Conservation (phyloP, 2,888 invertebrate species). For the Meliscaeva auricollis region DNA sequence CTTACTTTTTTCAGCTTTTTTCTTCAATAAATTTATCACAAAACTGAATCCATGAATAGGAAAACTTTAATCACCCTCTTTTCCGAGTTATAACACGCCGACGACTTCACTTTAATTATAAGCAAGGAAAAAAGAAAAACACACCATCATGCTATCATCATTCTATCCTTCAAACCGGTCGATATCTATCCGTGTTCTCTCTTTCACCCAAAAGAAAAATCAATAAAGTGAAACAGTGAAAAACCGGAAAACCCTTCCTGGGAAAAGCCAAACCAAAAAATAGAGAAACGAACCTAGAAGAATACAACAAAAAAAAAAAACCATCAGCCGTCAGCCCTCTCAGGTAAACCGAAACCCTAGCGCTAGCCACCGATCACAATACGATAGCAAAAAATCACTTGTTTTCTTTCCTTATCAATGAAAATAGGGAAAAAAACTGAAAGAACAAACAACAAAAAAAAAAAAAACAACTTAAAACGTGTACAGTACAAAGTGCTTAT, state of each 20-base stretch:
- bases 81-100: background rate
- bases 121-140: background rate
- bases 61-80: background rate
- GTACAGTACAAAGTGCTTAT: conserved; percentile 57
- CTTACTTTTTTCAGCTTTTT: too few species aligned
- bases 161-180: conserved; percentile 43
- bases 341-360: conserved; percentile 6
- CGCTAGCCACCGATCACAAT: background rate
- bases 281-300: background rate
- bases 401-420: conserved; percentile 60
- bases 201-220: conserved; percentile 57
- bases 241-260: conserved; percentile 41
- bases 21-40: too few species aligned
- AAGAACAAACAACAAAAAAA: conserved; percentile 16
- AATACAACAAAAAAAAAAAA: background rate
- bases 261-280: conserved; percentile 23
- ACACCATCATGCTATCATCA: conserved; percentile 21
- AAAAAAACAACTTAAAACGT: conserved; percentile 53
- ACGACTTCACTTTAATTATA: conserved; percentile 23
- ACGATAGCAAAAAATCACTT: conserved; percentile 17
- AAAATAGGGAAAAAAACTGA: conserved; percentile 36
- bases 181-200: conserved; percentile 46
- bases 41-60: background rate
- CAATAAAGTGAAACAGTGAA: conserved; percentile 53
- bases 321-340: background rate